Percentiles rank a stretch among this genome's conserved stretches.
phyloP scores from a whole-genome alignment of 2,888 invertebrate genomes.

The Pandemis heparana region DNA sequence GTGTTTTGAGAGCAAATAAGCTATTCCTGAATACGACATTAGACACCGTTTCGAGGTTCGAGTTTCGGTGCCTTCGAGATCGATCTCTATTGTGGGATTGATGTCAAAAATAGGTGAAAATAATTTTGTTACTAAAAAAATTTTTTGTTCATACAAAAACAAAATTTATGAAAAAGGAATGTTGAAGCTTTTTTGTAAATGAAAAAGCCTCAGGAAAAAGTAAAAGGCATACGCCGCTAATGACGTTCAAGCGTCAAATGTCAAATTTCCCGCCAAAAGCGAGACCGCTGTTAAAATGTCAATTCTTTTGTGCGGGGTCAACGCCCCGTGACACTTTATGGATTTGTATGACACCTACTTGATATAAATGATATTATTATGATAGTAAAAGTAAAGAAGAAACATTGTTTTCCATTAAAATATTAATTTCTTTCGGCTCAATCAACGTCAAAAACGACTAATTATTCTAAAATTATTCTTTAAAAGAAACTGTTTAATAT shows the following conservation, averaged over 20 bases:
- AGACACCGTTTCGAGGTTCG: not conserved
- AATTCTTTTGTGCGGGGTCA: conserved; percentile 14
- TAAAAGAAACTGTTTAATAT: too few species aligned
- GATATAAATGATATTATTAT: not conserved
- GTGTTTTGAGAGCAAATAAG: not conserved
- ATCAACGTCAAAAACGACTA: too few species aligned
- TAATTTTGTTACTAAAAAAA: too few species aligned
- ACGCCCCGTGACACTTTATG: not conserved
- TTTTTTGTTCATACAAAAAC: too few species aligned
- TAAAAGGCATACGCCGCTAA: conserved; percentile 49
- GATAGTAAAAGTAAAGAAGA: not conserved
- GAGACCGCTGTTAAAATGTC: conserved; percentile 45
- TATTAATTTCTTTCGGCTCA: not conserved
- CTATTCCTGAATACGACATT: not conserved
- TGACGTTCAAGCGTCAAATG: conserved; percentile 61
- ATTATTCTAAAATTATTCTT: too few species aligned
- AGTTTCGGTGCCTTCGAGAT: too few species aligned
- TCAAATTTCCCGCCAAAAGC: conserved; percentile 60
- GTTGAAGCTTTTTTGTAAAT: not conserved
- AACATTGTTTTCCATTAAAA: not conserved
- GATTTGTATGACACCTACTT: conserved; percentile 9
- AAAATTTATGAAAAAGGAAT: not conserved
- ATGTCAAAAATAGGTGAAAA: not conserved
- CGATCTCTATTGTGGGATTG: too few species aligned
- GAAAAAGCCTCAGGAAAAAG: not conserved